Evolutionary conservation across 2,888 invertebrate species (phyloP).

Genomic region (Agonopterix alstromeriana): DNA sequence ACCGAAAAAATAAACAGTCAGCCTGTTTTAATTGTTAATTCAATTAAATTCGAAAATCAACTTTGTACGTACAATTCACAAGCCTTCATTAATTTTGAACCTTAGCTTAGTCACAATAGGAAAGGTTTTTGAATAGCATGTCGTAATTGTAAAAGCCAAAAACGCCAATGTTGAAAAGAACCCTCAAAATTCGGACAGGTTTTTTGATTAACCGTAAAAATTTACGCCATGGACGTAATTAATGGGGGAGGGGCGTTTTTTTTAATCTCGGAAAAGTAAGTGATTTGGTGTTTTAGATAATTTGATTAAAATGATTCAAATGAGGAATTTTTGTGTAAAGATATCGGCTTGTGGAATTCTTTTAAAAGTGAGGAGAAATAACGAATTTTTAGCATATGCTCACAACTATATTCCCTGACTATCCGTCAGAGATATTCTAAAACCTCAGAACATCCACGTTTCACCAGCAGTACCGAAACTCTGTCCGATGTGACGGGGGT

Average conservation of each 20-base stretch:
- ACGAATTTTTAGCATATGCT: too few relatives aligned
- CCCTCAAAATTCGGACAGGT: slow-evolving; percentile 46
- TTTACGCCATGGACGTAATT: slow-evolving; percentile 49
- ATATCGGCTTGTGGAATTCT: too few relatives aligned
- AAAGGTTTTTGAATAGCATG: too few relatives aligned
- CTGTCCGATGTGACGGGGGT: too few relatives aligned
- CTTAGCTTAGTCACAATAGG: too few relatives aligned
- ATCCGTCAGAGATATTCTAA: too few relatives aligned
- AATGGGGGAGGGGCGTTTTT: slow-evolving; percentile 41
- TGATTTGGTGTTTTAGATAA: slow-evolving; percentile 31
- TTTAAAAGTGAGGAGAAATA: too few relatives aligned
- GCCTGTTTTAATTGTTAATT: slow-evolving; percentile 67
- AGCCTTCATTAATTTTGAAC: background rate
- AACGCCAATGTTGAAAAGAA: slow-evolving; percentile 15
- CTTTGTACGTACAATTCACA: background rate
- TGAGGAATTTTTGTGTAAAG: too few relatives aligned
- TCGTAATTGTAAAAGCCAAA: background rate
- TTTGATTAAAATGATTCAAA: slow-evolving; percentile 22
- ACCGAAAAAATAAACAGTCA: slow-evolving; percentile 58
- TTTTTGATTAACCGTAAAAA: slow-evolving; percentile 62
- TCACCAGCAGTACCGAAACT: too few relatives aligned
- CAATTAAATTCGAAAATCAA: slow-evolving; percentile 47
- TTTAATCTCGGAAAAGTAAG: slow-evolving; percentile 23
- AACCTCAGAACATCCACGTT: too few relatives aligned
- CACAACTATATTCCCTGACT: too few relatives aligned